These are phyloP conservation scores for Microchrysa polita DNA, from an alignment of 2,888 invertebrate genomes.

Conservation along the genomic window DNA sequence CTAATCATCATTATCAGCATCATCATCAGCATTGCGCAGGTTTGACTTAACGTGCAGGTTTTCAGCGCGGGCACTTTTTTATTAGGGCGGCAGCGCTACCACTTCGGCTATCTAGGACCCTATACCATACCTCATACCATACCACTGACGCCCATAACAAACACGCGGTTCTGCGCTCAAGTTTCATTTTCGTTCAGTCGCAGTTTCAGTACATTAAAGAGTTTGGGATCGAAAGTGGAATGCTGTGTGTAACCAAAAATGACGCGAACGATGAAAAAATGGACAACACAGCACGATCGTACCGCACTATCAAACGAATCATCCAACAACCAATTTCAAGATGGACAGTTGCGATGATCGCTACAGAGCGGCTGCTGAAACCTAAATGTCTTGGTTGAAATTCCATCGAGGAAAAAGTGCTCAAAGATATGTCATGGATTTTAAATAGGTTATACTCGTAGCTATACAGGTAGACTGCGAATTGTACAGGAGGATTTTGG, in stretches of 20 bases:
- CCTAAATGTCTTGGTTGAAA: conserved; percentile 15
- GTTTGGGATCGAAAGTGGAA: conserved; percentile 43
- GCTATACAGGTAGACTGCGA: not conserved
- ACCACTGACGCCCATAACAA: not conserved
- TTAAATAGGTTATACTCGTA: not conserved
- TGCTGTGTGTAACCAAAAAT: conserved; percentile 50
- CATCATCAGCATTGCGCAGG: conserved; percentile 8
- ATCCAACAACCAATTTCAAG: conserved; percentile 37
- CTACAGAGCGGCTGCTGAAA: conserved; percentile 28
- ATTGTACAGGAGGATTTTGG: not conserved
- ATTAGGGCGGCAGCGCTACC: not conserved
- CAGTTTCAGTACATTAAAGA: conserved; percentile 42
- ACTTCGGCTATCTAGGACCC: too few species aligned
- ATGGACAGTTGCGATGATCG: conserved; percentile 37
- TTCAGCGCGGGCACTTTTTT: not conserved
- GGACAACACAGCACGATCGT: conserved; percentile 43
- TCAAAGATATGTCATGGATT: not conserved
- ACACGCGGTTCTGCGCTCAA: conserved; percentile 10
- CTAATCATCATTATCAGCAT: conserved; percentile 40
- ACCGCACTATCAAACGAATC: conserved; percentile 37
- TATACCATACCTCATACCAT: not conserved
- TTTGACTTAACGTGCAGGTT: not conserved
- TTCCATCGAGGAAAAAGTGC: conserved; percentile 12
- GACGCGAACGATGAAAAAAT: conserved; percentile 30
- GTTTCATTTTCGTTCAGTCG: conserved; percentile 36